phyloP scores from a whole-genome alignment of 1,140 invertebrate species.

The Hirudo medicinalis region DNA sequence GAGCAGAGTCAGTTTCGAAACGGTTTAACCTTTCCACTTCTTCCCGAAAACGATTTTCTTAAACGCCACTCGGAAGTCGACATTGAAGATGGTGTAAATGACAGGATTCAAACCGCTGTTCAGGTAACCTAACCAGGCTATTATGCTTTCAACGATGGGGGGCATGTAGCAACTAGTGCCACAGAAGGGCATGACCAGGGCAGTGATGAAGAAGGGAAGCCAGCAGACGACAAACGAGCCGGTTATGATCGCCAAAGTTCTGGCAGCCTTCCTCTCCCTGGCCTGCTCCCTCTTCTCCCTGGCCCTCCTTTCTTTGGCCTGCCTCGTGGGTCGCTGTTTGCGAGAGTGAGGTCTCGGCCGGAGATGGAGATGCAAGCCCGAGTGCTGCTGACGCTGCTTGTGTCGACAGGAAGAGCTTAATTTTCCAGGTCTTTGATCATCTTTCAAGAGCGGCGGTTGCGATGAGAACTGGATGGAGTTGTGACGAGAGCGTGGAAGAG shows the following conservation, averaged over 20 bases:
- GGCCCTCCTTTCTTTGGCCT: conserved; percentile 29
- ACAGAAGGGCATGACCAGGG: conserved; percentile 34
- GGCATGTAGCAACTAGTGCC: conserved; percentile 31
- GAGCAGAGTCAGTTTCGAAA: neutral
- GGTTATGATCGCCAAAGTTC: conserved; percentile 47
- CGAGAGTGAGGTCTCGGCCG: neutral
- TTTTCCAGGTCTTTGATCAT: conserved; percentile 12
- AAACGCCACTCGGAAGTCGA: conserved; percentile 38
- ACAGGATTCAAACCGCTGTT: conserved; percentile 40
- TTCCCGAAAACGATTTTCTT: conserved; percentile 42
- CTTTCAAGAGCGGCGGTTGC: neutral
- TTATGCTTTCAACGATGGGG: conserved; percentile 32
- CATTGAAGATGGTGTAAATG: conserved; percentile 41
- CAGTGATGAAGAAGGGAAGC: conserved; percentile 41
- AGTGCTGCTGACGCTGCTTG: neutral
- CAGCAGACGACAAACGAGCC: conserved; percentile 47
- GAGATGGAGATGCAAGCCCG: too few relatives aligned
- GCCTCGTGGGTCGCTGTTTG: neutral
- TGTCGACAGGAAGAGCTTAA: neutral
- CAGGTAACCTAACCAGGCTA: conserved; percentile 40
- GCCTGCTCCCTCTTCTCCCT: conserved; percentile 41
- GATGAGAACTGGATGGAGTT: too few relatives aligned
- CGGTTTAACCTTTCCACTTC: conserved; percentile 16
- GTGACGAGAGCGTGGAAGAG: too few relatives aligned
- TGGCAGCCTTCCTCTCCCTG: conserved; percentile 42